These are phyloP conservation scores for Tenthredo scrophulariae DNA, from an alignment of 2,888 invertebrate genomes.

Conservation along the genomic window DNA sequence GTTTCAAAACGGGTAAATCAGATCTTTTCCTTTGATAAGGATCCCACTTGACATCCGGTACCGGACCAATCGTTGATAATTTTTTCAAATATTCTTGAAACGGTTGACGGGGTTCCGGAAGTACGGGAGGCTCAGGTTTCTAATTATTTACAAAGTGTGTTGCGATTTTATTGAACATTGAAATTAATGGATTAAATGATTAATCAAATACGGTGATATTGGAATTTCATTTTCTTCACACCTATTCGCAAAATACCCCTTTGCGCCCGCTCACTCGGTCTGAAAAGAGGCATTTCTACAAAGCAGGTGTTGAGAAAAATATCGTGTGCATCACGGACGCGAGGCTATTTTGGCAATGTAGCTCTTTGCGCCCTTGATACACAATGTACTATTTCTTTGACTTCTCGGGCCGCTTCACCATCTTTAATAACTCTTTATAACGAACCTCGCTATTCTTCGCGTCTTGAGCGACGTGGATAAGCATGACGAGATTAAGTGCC, in stretches of 20 bases:
- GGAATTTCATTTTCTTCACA: neutral
- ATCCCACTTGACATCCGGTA: slow-evolving; percentile 51
- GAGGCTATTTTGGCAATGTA: too few species aligned
- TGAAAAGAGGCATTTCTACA: too few species aligned
- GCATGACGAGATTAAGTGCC: slow-evolving; percentile 46
- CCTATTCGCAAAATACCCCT: too few species aligned
- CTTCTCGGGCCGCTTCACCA: neutral
- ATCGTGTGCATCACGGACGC: too few species aligned
- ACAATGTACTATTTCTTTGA: too few species aligned
- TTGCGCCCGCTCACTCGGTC: too few species aligned
- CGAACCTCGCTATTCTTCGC: slow-evolving; percentile 40
- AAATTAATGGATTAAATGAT: neutral
- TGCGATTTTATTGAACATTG: neutral
- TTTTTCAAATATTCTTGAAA: slow-evolving; percentile 50
- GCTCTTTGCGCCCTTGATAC: too few species aligned
- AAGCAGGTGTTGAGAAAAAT: too few species aligned
- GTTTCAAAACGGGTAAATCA: slow-evolving; percentile 47
- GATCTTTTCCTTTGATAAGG: slow-evolving; percentile 53
- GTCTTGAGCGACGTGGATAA: slow-evolving; percentile 50
- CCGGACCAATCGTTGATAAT: slow-evolving; percentile 52
- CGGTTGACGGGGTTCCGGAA: slow-evolving; percentile 43
- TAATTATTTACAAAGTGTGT: neutral
- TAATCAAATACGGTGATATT: neutral
- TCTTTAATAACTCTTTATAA: neutral
- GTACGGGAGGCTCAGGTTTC: neutral